Base-by-base conservation (phyloP, 2,797 vertebrate genomes). In the Phoebastria nigripes region DNA sequence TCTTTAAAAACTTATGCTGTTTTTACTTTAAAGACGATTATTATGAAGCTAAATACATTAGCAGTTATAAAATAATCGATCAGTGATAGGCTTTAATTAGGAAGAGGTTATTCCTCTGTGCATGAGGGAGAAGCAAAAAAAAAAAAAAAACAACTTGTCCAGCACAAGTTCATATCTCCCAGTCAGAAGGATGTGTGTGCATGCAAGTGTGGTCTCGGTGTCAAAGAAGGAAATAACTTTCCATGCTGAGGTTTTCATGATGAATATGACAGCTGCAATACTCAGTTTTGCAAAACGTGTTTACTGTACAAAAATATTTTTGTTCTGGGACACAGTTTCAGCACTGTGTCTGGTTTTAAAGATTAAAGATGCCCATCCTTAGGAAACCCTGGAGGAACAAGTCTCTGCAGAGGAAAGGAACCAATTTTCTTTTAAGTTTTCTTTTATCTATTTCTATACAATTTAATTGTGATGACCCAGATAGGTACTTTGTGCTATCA, bases 391-490 rank as follows among this genome's bases (percentile, higher is more conserved):
- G 74, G 84, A 96, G 95, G 82, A 95, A 87, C 69, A 88, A 96
- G 62, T 89, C 94, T 96, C 96, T 76, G 67, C 62, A 97, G 94
- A 97, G 82, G 69, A 95, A 94, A 85, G 49, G 86, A 96, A 82
- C n/a, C 47, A 86, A 96, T 94, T 82, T 96, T 94, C 91, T 97
- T 96, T 94, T 92, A 96, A 90, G 86, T 96, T 97, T 96, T 92
- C 92, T 97, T 97, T 96, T 96, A 96, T 97, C 93, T 96, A 87
- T 96, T 94, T 90, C 95, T 90, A 96, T 90, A 96, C 92, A 89
- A 83, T 96, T 94, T 97, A 97, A 97, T 97, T 96, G 88, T 96
- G 94, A 89, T 96, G 96, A 97, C 97, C 92, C 84, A 96, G 91
- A 96, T 96, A 96, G 80, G 87, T 85, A 93, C 44, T 87, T 73